A percentile compares a stretch with the other conserved stretches of the same genome.
These are phyloP conservation scores for Parthenolecanium corni DNA, from an alignment of 2,888 invertebrate genomes.

Conservation along the genomic window DNA sequence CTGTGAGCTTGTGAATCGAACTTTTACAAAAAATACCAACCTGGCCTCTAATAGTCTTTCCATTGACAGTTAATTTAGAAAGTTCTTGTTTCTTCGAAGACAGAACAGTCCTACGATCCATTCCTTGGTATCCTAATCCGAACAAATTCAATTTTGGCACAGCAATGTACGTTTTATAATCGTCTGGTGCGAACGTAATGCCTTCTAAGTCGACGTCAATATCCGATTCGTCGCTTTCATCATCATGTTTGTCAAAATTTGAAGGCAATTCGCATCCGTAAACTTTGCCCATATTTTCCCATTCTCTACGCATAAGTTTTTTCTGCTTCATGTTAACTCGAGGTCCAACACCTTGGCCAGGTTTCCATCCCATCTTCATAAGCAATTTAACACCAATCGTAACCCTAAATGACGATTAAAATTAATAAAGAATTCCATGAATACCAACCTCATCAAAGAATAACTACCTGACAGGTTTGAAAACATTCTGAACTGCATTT, in stretches of 20 bases:
- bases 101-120: conserved; percentile 54
- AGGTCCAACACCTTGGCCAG: conserved; percentile 72
- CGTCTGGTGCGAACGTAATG: conserved; percentile 63
- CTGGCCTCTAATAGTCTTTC: conserved; percentile 31
- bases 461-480: conserved; percentile 39
- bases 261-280: conserved; percentile 38
- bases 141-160: conserved; percentile 69
- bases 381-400: conserved; percentile 79
- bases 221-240: conserved; percentile 40
- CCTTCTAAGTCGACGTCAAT: conserved; percentile 47
- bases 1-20: too few relatives aligned
- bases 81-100: conserved; percentile 32
- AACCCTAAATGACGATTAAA: conserved; percentile 46
- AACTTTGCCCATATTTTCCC: conserved; percentile 37
- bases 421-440: too few relatives aligned
- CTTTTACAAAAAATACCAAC: conserved; percentile 9
- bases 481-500: conserved; percentile 45
- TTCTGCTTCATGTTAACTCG: conserved; percentile 42
- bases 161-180: conserved; percentile 60
- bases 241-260: conserved; percentile 32
- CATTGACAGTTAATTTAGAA: conserved; percentile 27
- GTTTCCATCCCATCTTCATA: conserved; percentile 83
- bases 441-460: not conserved
- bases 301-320: conserved; percentile 26
- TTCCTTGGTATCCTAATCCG: conserved; percentile 50